Percentiles rank a stretch among this genome's conserved stretches.
These are phyloP conservation scores for Bombus terrestris DNA, from an alignment of 1,140 invertebrate species.

Conservation along the genomic window DNA sequence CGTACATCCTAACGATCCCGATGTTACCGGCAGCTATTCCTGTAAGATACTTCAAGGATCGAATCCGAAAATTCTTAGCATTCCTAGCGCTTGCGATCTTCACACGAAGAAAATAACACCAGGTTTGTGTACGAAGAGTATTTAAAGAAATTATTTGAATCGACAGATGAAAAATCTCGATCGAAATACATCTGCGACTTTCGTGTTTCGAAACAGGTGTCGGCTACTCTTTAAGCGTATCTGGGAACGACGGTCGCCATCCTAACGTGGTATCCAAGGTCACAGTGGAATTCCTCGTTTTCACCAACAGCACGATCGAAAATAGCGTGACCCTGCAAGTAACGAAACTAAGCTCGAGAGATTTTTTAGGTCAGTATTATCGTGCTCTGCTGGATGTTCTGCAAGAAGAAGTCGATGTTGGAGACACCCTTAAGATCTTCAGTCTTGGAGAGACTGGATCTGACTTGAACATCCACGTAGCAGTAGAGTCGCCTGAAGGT, in stretches of 20 bases:
- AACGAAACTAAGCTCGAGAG: conserved; percentile 87
- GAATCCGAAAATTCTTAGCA: conserved; percentile 86
- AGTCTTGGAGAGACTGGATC: conserved; percentile 87
- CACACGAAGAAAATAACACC: conserved; percentile 87
- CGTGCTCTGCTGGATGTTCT: conserved; percentile 88
- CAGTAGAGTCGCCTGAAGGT: conserved; percentile 83
- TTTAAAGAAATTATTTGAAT: not conserved
- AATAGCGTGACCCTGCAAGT: conserved; percentile 92
- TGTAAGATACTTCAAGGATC: conserved; percentile 89
- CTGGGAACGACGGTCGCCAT: conserved; percentile 95
- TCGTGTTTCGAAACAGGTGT: conserved; percentile 74
- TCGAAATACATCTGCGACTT: not conserved
- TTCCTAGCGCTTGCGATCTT: conserved; percentile 91
- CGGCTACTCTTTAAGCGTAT: conserved; percentile 89
- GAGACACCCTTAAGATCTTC: conserved; percentile 87
- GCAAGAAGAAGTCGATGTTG: conserved; percentile 85
- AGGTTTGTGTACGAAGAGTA: conserved; percentile 66
- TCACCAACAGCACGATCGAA: conserved; percentile 91
- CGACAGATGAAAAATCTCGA: not conserved
- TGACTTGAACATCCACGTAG: conserved; percentile 86
- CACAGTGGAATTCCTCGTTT: conserved; percentile 90
- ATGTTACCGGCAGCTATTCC: conserved; percentile 93
- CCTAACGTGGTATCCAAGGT: conserved; percentile 92
- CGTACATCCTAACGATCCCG: conserved; percentile 95
- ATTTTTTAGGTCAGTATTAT: conserved; percentile 90